phyloP scores from a whole-genome alignment of 2,888 invertebrate species.

The Xylophagus ater region DNA sequence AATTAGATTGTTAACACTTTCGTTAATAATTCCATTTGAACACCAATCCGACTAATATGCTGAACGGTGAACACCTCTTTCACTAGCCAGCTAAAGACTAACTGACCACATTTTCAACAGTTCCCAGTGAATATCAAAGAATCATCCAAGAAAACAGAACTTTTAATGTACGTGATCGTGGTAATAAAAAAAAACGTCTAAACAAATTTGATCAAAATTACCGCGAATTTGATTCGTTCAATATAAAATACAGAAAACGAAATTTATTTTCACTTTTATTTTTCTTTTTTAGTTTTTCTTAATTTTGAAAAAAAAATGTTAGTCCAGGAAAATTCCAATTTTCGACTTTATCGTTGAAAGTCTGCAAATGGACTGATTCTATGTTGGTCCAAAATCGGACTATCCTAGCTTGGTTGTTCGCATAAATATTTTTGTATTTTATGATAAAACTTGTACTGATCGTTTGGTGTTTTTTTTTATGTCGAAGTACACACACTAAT shows the following conservation, averaged over 20 bases:
- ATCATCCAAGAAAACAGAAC: no score
- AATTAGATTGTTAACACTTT: no score
- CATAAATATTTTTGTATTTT: constrained; percentile 5
- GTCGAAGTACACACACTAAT: background rate
- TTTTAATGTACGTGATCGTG: no score
- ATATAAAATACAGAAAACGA: constrained; percentile 4
- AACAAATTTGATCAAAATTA: constrained; percentile 3
- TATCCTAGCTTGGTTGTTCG: constrained; percentile 15
- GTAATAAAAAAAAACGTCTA: background rate
- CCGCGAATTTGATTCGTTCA: background rate
- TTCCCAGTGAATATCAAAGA: no score
- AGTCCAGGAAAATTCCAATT: constrained; percentile 6
- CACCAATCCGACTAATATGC: no score
- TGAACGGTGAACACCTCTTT: constrained; percentile 33
- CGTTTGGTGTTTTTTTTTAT: background rate
- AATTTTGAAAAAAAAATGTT: constrained; percentile 4
- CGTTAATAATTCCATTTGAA: no score
- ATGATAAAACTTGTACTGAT: constrained; percentile 5
- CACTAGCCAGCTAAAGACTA: constrained; percentile 32
- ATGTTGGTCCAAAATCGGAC: constrained; percentile 11
- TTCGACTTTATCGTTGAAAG: constrained; percentile 21
- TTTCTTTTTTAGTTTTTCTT: constrained; percentile 7
- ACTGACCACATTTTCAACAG: constrained; percentile 30
- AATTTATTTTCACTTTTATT: background rate
- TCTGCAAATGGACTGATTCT: constrained; percentile 22